Conservation (phyloP, 2,113 vertebrate genomes). For the Paraplagusia blochii region DNA sequence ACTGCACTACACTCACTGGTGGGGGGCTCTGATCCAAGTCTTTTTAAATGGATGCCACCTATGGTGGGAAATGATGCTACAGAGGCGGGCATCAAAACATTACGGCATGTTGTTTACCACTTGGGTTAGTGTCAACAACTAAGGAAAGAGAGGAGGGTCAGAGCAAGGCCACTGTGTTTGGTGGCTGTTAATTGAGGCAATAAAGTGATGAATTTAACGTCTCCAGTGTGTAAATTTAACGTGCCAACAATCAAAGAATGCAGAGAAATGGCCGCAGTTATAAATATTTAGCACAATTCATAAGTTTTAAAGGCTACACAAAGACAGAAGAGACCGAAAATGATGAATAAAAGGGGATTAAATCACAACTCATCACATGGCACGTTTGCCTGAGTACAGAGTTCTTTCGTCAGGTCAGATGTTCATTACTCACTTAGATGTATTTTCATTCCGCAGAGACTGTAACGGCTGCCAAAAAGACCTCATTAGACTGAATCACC, state of each 20-base stretch:
- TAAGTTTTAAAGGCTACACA: conserved; percentile 8
- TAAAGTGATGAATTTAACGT: conserved; percentile 44
- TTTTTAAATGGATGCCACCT: conserved; percentile 55
- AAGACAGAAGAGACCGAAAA: background rate
- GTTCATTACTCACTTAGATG: background rate
- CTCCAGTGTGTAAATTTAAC: conserved; percentile 44
- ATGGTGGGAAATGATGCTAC: conserved; percentile 47
- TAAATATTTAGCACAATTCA: conserved; percentile 34
- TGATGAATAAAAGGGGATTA: background rate
- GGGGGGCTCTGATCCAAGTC: conserved; percentile 53
- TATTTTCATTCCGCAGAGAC: background rate
- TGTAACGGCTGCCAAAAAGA: background rate
- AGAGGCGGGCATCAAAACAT: conserved; percentile 50
- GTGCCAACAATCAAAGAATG: conserved; percentile 38
- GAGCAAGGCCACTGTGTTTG: conserved; percentile 24
- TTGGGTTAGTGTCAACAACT: conserved; percentile 25
- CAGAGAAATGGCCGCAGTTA: conserved; percentile 16
- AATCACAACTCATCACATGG: conserved; percentile 2
- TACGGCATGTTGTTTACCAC: conserved; percentile 57
- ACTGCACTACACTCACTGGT: conserved; percentile 17
- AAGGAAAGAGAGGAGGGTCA: conserved; percentile 34
- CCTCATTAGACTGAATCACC: background rate
- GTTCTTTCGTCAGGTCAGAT: background rate
- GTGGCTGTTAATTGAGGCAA: conserved; percentile 41
- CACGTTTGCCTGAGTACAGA: background rate